phyloP scores from a whole-genome alignment of 2,797 vertebrate species.

The Phaenicophaeus curvirostris region DNA sequence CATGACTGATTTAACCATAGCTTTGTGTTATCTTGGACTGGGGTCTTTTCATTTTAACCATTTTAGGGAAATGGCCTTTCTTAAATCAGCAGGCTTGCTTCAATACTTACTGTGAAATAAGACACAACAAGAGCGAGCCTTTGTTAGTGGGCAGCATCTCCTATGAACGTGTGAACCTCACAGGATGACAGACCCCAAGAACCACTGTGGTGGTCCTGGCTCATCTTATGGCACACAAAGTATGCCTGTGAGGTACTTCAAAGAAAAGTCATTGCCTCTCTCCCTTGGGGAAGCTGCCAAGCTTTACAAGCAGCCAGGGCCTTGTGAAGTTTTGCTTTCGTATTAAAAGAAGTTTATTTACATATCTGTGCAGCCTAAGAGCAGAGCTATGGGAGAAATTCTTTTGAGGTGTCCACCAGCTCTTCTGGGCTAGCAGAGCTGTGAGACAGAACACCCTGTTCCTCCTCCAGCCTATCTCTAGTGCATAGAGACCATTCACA shows the following conservation, averaged over 20 bases:
- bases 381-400: conserved; percentile 15
- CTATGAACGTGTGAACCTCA: neutral
- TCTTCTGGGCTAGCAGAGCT: neutral
- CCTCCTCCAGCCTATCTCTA: conserved; percentile 5
- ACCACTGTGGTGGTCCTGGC: neutral
- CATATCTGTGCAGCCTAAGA: conserved; percentile 38
- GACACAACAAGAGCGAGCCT: neutral
- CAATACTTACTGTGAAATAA: neutral
- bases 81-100: conserved; percentile 31
- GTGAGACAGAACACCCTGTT: neutral
- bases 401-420: conserved; percentile 39
- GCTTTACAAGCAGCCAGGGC: conserved; percentile 38
- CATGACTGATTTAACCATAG: conserved; percentile 70
- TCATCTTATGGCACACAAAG: neutral
- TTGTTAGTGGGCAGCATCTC: neutral
- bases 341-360: conserved; percentile 59
- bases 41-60: conserved; percentile 70
- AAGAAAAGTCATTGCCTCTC: neutral
- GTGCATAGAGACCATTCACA: neutral
- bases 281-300: conserved; percentile 50
- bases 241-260: conserved; percentile 20
- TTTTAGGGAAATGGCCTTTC: conserved; percentile 64
- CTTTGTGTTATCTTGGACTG: conserved; percentile 60
- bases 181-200: neutral
- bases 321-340: conserved; percentile 64